Evolutionary conservation across 2,113 vertebrate genomes (phyloP).

Genomic region (Erinaceus europaeus): DNA sequence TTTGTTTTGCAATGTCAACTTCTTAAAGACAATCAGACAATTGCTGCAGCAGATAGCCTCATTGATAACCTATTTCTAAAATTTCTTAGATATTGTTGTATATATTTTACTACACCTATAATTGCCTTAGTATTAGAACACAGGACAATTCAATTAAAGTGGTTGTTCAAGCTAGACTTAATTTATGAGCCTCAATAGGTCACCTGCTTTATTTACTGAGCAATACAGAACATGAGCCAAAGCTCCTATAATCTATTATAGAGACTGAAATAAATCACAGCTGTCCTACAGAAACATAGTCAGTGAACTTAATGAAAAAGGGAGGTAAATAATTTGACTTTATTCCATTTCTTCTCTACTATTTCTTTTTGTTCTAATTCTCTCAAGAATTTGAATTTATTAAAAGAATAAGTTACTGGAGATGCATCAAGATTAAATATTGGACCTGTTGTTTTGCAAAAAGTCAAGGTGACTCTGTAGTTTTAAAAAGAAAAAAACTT

Average conservation of each 20-base stretch:
- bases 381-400: not conserved
- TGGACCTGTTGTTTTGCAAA: not conserved
- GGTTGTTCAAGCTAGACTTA: slow-evolving; percentile 42
- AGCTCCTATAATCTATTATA: slow-evolving; percentile 32
- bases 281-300: not conserved
- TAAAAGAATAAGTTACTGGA: not conserved
- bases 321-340: not conserved
- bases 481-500: not conserved
- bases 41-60: not conserved
- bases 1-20: not conserved
- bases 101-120: not conserved
- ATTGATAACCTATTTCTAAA: not conserved
- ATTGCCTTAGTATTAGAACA: slow-evolving; percentile 16
- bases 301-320: not conserved
- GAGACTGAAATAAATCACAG: slow-evolving; percentile 35
- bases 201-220: slow-evolving; percentile 43
- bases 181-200: slow-evolving; percentile 43
- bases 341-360: not conserved
- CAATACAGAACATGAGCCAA: slow-evolving; percentile 14
- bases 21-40: not conserved
- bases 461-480: not conserved
- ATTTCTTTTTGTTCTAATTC: not conserved
- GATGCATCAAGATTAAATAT: not conserved
- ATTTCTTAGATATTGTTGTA: not conserved
- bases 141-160: slow-evolving; percentile 24